Evolutionary conservation across 2,888 invertebrate species (phyloP), one percentile per base, ranked within the genome.

Genomic region (Polyommatus iphigenia): DNA sequence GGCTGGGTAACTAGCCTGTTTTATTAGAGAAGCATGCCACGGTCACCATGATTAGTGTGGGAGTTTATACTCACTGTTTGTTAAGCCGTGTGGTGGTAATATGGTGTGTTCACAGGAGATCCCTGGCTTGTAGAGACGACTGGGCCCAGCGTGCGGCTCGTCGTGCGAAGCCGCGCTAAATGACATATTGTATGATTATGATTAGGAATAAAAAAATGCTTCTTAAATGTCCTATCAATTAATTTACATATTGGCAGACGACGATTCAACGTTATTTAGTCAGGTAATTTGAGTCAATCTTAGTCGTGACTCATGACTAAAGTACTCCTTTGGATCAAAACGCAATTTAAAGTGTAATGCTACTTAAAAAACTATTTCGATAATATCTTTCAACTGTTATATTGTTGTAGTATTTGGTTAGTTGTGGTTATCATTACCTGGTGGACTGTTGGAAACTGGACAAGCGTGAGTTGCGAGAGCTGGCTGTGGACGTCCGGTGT

Each of bases 371-470:
- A 54, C 54, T 18, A 15, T 54, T 50, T 54, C 18, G 54, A 54
- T 18, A 18, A 50, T 10, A 50, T 50, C 54, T 15, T 54, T 54
- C 18, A 18, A 54, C 15, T 46, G 46, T 10, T 18, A 18, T 54
- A 54, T 54, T 18, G 18, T 4, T 54, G 18, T 54, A 54, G 18
- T 4, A n/a, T 10, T 59, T 8, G 3, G 10, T 24, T 1, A 10
- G 10, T 20, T 59, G 59, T 59, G 3, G n/a, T 10, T n/a, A 10
- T 10, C 20, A 24, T 80, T 82, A 91, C 92, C 92, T 91, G 54
- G 86, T 86, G 0, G 91, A 90, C 41, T 91, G 87, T 7, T 92
- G 90, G 79, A 89, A 89, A 80, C 91, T 92, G 29, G 91, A 91
- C 4, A 90, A 82, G 1, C 91, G 85, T 0, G 91, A 90, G 73